phyloP scores from a whole-genome alignment of 2,888 invertebrate species.

The Pandemis cinnamomeana region DNA sequence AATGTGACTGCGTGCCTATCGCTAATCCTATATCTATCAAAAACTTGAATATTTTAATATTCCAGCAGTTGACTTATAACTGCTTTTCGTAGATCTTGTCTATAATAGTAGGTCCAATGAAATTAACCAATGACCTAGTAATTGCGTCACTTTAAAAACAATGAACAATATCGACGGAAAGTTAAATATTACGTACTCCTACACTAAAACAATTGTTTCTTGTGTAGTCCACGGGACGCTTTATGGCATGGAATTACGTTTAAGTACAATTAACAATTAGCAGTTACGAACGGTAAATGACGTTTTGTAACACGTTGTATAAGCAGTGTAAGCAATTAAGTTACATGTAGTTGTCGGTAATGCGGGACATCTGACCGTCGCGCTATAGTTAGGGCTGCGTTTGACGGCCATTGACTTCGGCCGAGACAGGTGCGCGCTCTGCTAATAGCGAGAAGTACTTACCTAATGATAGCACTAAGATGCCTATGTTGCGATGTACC shows the following conservation, averaged over 20 bases:
- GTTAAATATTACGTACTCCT: not conserved
- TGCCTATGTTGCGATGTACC: conserved; percentile 17
- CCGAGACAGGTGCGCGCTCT: conserved; percentile 68
- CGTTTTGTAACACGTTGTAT: conserved; percentile 40
- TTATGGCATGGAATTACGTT: conserved; percentile 9
- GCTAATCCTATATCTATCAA: not conserved
- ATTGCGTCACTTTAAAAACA: not conserved
- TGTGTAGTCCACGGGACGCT: not conserved
- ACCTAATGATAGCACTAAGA: conserved; percentile 42
- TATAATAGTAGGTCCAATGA: not conserved
- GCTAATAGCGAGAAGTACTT: conserved; percentile 53
- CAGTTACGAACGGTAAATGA: conserved; percentile 34
- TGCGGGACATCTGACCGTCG: conserved; percentile 42
- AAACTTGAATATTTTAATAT: not conserved
- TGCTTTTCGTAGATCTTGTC: not conserved
- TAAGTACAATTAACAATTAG: conserved; percentile 36
- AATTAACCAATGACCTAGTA: not conserved
- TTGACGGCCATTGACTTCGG: conserved; percentile 81
- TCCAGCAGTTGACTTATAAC: not conserved
- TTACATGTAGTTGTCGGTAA: conserved; percentile 29
- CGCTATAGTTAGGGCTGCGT: conserved; percentile 56
- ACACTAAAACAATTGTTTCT: not conserved
- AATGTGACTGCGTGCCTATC: not conserved
- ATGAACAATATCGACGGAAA: not conserved
- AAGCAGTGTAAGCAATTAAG: conserved; percentile 37